These are phyloP conservation scores for Alexandromys fortis DNA, from an alignment of 2,113 vertebrate species.

Conservation along the genomic window DNA sequence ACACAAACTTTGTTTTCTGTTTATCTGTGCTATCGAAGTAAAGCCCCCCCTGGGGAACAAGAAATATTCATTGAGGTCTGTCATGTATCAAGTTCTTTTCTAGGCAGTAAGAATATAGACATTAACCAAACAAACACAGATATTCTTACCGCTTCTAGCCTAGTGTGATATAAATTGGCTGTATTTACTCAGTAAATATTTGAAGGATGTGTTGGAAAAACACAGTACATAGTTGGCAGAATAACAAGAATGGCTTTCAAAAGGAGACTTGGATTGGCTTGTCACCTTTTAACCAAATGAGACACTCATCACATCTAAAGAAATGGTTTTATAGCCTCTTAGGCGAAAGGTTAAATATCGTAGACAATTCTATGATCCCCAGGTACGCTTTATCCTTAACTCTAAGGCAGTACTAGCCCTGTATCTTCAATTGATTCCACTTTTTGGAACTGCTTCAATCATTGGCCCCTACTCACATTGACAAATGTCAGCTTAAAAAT, in stretches of 20 bases:
- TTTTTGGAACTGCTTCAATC: constrained; percentile 42
- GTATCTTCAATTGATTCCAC: constrained; percentile 25
- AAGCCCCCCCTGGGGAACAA: neutral
- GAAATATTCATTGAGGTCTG: constrained; percentile 14
- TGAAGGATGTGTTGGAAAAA: constrained; percentile 45
- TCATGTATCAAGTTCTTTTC: neutral
- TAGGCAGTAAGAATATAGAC: constrained; percentile 38
- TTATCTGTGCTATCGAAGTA: constrained; percentile 11
- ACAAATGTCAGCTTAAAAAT: constrained; percentile 63
- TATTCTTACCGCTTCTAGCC: constrained; percentile 11
- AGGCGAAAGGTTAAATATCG: constrained; percentile 3
- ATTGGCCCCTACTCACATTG: constrained; percentile 13
- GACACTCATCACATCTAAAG: neutral
- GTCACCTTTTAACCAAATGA: constrained; percentile 4
- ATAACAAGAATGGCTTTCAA: constrained; percentile 13
- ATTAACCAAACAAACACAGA: constrained; percentile 43
- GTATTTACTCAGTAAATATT: constrained; percentile 62
- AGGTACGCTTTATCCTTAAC: neutral
- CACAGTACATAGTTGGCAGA: neutral
- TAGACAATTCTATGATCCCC: constrained; percentile 11
- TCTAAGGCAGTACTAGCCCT: neutral
- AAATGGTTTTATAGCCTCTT: neutral
- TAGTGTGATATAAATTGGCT: constrained; percentile 35
- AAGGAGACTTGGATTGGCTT: constrained; percentile 22
- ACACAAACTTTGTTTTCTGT: constrained; percentile 28